Percentiles rank a stretch among this genome's conserved stretches.
These are phyloP conservation scores for Empidonax alnorum DNA, from an alignment of 2,113 vertebrate genomes.

Conservation along the genomic window DNA sequence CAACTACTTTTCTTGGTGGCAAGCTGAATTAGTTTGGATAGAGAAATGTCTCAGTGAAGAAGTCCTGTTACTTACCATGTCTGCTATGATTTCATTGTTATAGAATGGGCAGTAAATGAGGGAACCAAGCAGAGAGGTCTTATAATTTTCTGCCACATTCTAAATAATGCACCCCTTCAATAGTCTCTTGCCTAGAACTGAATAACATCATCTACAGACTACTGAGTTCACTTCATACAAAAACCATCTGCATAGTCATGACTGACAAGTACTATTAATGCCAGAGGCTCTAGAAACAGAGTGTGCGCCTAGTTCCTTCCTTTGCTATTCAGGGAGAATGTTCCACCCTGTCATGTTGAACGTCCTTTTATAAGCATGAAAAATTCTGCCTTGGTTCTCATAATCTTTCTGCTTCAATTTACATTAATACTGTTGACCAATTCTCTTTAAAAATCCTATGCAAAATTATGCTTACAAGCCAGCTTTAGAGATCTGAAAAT, in stretches of 20 bases:
- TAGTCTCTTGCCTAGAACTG: neutral
- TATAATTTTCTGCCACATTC: neutral
- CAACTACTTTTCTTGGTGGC: neutral
- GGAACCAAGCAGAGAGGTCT: neutral
- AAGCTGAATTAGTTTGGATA: neutral
- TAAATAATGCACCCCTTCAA: neutral
- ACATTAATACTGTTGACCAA: slow-evolving; percentile 19
- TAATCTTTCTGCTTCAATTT: slow-evolving; percentile 19
- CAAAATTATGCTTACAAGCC: neutral
- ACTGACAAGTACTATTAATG: neutral
- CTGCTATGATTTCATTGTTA: neutral
- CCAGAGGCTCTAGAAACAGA: neutral
- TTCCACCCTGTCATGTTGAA: neutral
- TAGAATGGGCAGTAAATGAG: neutral
- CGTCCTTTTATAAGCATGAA: neutral
- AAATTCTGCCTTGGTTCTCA: neutral
- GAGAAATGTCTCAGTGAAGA: neutral
- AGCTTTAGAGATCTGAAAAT: slow-evolving; percentile 32
- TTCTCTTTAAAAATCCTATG: slow-evolving; percentile 4
- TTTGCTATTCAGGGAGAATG: neutral
- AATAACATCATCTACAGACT: neutral
- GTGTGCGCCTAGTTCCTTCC: neutral
- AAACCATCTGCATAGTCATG: neutral
- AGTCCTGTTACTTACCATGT: neutral
- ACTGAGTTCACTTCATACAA: neutral